Evolutionary conservation across 2,797 vertebrate species (phyloP).

Genomic region (Siniperca obscura): DNA sequence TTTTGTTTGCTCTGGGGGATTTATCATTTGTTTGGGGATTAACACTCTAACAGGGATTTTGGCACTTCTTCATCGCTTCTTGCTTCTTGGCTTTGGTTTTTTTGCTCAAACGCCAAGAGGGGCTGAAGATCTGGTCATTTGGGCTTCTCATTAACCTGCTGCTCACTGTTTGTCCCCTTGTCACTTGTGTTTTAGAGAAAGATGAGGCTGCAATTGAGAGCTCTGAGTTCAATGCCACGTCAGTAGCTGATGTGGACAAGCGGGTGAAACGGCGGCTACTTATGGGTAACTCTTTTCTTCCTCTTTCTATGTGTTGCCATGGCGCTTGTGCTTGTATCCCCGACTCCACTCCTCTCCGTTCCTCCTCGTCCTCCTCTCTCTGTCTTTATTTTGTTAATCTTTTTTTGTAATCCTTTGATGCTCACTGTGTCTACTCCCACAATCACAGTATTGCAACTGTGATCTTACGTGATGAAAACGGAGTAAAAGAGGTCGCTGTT

Average conservation of each 20-base stretch:
- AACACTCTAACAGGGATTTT: constrained; percentile 92
- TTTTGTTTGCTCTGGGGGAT: constrained; percentile 74
- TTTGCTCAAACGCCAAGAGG: constrained; percentile 90
- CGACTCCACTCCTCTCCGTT: constrained; percentile 66
- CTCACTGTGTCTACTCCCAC: constrained; percentile 71
- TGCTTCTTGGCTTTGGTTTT: constrained; percentile 89
- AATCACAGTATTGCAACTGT: constrained; percentile 50
- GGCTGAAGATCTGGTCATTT: constrained; percentile 90
- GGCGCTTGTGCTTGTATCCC: constrained; percentile 89
- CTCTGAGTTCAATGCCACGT: constrained; percentile 99
- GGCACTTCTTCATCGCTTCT: constrained; percentile 87
- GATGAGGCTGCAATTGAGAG: constrained; percentile 99
- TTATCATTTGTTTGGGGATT: constrained; percentile 83
- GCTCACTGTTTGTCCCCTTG: constrained; percentile 99
- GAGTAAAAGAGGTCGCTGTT: constrained; percentile 53
- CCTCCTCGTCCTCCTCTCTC: constrained; percentile 68
- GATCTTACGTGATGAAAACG: constrained; percentile 44
- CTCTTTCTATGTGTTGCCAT: constrained; percentile 97
- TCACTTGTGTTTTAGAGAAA: constrained; percentile 99
- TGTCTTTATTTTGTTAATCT: constrained; percentile 59
- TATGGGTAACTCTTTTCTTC: constrained; percentile 99
- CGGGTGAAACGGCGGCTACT: constrained; percentile 99
- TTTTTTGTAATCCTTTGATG: constrained; percentile 66
- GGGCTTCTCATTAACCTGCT: constrained; percentile 99
- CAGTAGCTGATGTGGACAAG: constrained; percentile 99